These are phyloP conservation scores for Xylocopa sonorina DNA, from an alignment of 1,140 invertebrate genomes.

Conservation along the genomic window DNA sequence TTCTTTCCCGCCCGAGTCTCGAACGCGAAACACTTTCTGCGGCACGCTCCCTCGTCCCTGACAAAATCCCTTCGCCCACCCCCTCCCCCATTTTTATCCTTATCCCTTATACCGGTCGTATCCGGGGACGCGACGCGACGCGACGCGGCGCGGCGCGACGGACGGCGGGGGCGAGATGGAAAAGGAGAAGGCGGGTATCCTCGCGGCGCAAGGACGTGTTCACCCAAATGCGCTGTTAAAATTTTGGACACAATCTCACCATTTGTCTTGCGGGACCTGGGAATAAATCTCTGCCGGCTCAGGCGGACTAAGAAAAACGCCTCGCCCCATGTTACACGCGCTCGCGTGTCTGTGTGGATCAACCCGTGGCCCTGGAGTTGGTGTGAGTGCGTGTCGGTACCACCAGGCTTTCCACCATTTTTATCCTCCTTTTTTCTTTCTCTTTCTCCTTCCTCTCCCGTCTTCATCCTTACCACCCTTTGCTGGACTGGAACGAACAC, in stretches of 20 bases:
- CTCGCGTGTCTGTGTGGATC: constrained; percentile 18
- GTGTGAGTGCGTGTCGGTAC: constrained; percentile 45
- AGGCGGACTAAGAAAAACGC: constrained; percentile 82
- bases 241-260: constrained; percentile 83
- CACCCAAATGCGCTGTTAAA: constrained; percentile 83
- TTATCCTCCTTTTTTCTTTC: constrained; percentile 60
- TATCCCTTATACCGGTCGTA: constrained; percentile 71
- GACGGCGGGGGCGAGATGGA: too few relatives aligned
- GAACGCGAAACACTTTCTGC: constrained; percentile 45
- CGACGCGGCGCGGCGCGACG: constrained; percentile 40
- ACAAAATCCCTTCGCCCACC: constrained; percentile 42
- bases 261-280: constrained; percentile 81
- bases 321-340: constrained; percentile 71
- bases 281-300: constrained; percentile 82
- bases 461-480: constrained; percentile 69
- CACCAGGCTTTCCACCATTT: constrained; percentile 65
- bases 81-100: too few relatives aligned
- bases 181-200: constrained; percentile 59
- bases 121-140: constrained; percentile 34
- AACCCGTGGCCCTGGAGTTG: not conserved
- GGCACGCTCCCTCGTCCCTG: constrained; percentile 42
- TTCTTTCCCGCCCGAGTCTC: constrained; percentile 69
- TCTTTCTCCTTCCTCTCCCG: constrained; percentile 67
- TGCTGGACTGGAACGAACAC: constrained; percentile 41
- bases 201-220: constrained; percentile 75